phyloP scores from a whole-genome alignment of 2,113 vertebrate species.

The Hippolais icterina region DNA sequence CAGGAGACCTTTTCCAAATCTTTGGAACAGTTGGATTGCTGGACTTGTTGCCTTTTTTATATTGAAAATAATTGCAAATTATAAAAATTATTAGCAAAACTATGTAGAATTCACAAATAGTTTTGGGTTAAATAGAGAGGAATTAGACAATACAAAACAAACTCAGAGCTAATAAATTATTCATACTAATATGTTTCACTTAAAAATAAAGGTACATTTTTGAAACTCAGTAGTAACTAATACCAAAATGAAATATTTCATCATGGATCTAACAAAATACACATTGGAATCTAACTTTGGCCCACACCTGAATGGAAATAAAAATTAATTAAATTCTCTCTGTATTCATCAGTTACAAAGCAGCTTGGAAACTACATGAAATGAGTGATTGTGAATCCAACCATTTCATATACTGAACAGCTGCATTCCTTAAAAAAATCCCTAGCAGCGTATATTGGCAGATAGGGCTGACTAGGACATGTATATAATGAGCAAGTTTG shows the following conservation, averaged over 20 bases:
- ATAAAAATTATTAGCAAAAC: background rate
- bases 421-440: background rate
- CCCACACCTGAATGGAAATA: background rate
- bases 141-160: background rate
- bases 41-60: background rate
- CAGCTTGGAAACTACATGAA: background rate
- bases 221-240: background rate
- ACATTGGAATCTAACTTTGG: background rate
- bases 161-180: background rate
- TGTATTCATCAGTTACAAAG: background rate
- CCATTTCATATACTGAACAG: slow-evolving; percentile 2
- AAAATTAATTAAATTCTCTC: background rate
- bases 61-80: background rate
- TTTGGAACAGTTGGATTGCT: background rate
- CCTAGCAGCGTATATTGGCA: background rate
- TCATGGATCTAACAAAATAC: background rate
- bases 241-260: background rate
- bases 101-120: background rate
- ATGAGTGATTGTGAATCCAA: background rate
- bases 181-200: background rate
- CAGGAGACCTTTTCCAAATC: background rate
- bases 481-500: background rate
- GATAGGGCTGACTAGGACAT: background rate
- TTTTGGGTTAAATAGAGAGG: background rate
- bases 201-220: background rate